A percentile compares a stretch with the other conserved stretches of the same genome.
Conservation (phyloP, 1,140 invertebrate species). For the Ceratoteleas bidentatus region DNA sequence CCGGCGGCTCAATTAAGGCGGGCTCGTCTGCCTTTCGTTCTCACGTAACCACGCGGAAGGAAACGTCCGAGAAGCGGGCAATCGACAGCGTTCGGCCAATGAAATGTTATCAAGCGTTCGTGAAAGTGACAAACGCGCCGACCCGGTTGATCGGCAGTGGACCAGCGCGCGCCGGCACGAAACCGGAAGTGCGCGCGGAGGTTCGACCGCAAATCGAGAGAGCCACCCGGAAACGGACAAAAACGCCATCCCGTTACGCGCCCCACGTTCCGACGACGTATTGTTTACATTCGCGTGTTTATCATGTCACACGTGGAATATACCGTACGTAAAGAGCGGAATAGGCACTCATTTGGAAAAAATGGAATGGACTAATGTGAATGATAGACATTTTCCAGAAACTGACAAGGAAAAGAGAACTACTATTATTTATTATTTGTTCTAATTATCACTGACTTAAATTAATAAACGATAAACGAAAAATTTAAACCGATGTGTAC, state of each 20-base stretch:
- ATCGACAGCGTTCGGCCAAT: slow-evolving; percentile 34
- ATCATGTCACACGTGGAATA: no score
- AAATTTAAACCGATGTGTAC: no score
- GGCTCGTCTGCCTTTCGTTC: slow-evolving; percentile 51
- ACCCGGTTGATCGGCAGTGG: slow-evolving; percentile 24
- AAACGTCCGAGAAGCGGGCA: slow-evolving; percentile 43
- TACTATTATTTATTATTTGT: no score
- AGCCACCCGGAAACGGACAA: slow-evolving; percentile 28
- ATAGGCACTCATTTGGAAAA: no score
- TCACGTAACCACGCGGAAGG: slow-evolving; percentile 59
- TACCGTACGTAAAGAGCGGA: no score
- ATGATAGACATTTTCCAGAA: no score
- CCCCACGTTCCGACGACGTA: not conserved
- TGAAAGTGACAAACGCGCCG: slow-evolving; percentile 51
- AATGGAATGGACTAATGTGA: no score
- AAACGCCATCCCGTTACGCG: slow-evolving; percentile 34
- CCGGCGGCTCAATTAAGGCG: slow-evolving; percentile 17
- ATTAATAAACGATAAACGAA: no score
- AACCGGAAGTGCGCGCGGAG: slow-evolving; percentile 34
- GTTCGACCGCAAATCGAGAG: slow-evolving; percentile 45
- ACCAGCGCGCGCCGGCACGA: slow-evolving; percentile 33
- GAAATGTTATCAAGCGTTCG: slow-evolving; percentile 47
- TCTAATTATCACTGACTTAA: no score
- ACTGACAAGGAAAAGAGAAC: no score
- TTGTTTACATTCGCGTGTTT: slow-evolving; percentile 15